phyloP scores from a whole-genome alignment of 1,140 invertebrate species.

The Nautilus pompilius region DNA sequence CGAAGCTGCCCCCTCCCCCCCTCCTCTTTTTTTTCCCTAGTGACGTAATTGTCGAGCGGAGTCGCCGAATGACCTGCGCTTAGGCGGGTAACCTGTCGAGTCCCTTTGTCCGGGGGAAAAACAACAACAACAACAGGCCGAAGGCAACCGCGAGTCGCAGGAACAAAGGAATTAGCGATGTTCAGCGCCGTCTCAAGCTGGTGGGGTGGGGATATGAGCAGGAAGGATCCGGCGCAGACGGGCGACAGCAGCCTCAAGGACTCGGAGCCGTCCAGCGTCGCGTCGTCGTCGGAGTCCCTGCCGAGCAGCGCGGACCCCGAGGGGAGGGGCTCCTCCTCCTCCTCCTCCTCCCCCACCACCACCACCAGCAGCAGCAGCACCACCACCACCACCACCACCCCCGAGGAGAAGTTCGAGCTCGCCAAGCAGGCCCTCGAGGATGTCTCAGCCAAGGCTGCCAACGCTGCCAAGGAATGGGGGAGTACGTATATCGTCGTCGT shows the following conservation, averaged over 20 bases:
- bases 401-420: conserved; percentile 12
- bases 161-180: no score
- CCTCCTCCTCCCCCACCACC: conserved; percentile 12
- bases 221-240: not conserved
- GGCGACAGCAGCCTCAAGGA: not conserved
- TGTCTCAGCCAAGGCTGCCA: conserved; percentile 86
- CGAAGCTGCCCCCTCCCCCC: no score
- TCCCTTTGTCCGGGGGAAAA: no score
- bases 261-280: no score
- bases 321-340: conserved; percentile 15
- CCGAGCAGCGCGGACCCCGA: conserved; percentile 12
- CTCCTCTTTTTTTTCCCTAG: no score
- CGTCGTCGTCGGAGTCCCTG: no score
- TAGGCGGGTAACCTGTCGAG: no score
- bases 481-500: conserved; percentile 56
- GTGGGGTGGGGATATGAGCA: conserved; percentile 26
- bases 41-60: no score
- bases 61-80: no score
- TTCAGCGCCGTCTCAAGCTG: conserved; percentile 47
- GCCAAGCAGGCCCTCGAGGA: conserved; percentile 50
- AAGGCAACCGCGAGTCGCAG: no score
- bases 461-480: conserved; percentile 81
- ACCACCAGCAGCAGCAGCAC: conserved; percentile 16
- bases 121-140: no score
- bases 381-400: conserved; percentile 9